Percentiles rank a stretch among this genome's conserved stretches.
phyloP scores from a whole-genome alignment of 2,797 vertebrate species.

The Dicrostonyx torquatus region DNA sequence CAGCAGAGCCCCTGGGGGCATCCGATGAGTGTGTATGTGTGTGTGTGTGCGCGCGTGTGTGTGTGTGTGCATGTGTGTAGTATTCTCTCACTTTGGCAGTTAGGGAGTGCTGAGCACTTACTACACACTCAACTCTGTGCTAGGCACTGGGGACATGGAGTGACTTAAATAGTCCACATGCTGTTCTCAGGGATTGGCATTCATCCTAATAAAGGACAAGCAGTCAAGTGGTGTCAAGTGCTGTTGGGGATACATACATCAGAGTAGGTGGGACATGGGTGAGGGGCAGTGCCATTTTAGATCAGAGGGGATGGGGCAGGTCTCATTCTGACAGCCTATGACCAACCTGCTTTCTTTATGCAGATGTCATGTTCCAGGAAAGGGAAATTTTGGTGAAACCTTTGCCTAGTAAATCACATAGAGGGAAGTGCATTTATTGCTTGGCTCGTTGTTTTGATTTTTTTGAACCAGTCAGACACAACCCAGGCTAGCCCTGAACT shows the following conservation, averaged over 20 bases:
- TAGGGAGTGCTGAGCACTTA: background rate
- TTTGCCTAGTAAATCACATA: background rate
- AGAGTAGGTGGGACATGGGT: background rate
- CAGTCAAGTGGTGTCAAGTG: background rate
- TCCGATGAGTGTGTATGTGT: background rate
- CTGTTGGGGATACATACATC: background rate
- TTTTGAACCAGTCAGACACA: background rate
- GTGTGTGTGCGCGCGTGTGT: background rate
- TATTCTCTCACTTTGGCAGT: background rate
- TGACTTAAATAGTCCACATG: background rate
- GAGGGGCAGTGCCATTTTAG: background rate
- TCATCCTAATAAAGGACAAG: background rate
- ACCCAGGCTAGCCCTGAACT: background rate
- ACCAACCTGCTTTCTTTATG: background rate
- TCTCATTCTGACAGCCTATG: background rate
- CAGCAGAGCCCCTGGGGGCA: background rate
- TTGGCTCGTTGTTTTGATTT: background rate
- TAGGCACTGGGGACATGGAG: background rate
- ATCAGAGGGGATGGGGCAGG: background rate
- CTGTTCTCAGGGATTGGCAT: background rate
- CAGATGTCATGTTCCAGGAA: background rate
- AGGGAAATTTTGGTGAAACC: background rate
- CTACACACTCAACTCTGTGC: background rate
- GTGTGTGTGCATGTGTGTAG: background rate
- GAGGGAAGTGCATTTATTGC: background rate